These are phyloP conservation scores for Leuctra nigra DNA, from an alignment of 2,888 invertebrate species.

Conservation along the genomic window DNA sequence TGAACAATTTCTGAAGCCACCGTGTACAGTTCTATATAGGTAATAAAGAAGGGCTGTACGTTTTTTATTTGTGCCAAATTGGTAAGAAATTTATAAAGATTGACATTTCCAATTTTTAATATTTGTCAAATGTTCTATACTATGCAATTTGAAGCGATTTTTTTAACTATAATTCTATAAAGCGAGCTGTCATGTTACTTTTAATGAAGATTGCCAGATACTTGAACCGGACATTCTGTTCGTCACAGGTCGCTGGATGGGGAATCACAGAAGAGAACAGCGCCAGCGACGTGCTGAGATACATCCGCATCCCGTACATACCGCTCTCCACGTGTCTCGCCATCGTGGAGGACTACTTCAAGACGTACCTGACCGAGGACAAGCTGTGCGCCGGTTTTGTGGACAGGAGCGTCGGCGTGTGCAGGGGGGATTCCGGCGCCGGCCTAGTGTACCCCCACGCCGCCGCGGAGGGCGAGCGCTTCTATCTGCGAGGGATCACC, in stretches of 20 bases:
- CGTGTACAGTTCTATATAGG: no score
- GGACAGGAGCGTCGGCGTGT: background rate
- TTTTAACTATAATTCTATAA: no score
- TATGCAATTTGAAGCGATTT: no score
- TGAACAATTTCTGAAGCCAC: no score
- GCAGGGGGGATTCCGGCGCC: background rate
- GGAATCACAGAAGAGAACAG: background rate
- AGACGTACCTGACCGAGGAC: background rate
- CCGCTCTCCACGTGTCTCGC: background rate
- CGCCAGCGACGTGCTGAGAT: background rate
- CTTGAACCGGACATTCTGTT: no score
- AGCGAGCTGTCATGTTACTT: no score
- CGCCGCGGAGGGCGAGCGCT: background rate
- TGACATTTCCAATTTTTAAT: no score
- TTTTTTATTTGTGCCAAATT: background rate
- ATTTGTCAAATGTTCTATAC: no score
- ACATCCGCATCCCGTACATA: background rate
- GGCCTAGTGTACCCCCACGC: background rate
- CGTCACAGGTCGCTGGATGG: background rate
- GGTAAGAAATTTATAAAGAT: no score
- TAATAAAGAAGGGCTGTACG: no score
- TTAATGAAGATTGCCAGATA: no score
- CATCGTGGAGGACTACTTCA: background rate
- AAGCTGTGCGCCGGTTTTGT: background rate
- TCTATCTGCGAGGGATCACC: background rate